Evolutionary conservation across 2,888 invertebrate species (phyloP), one percentile per base, ranked within the genome.

Genomic region (Lithophane ornitopus): DNA sequence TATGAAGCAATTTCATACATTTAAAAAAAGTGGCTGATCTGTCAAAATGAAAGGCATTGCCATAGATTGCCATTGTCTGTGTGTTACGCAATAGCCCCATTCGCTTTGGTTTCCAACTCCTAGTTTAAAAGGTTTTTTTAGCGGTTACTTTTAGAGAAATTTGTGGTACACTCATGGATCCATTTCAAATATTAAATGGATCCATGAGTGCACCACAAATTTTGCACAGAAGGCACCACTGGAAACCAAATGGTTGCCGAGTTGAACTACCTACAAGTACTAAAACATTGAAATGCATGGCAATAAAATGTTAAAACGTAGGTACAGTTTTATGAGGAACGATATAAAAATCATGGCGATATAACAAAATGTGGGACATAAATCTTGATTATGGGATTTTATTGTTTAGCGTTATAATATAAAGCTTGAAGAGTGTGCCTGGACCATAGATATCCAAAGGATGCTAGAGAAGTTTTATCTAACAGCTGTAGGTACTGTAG

Each of bases 271-370:
- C 54, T 65, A 65, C 41, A 56, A 80, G 34, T 54, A 59, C 52
- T 63, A 78, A 70, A 77, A 77, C 41, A 54, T 49, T 70, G 56
- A 82, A 82, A 70, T 41, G 58, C 12, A 22, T 11, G 6, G 39
- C 44, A 28, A 82, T 80, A 80, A 66, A 69, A 68, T 14, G 65
- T 41, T 12, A 56, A 78, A 82, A 52, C 58, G 34, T n/a, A n/a
- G n/a, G n/a, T 28, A 14, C 65, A 69, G 68, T 72, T 81, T 83
- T 83, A 81, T 72, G 84, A 44, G 26, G 28, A 9, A 46, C 44
- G 44, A 58, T 69, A 78, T 72, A 81, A 83, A 81, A 69, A 78
- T 83, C 44, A 44, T 72, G n/a, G 59, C 16, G 28, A 62, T 61
- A 71, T 70, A 26, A 56, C 22, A 66, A 80, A 70, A 80, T 70